A percentile compares a stretch with the other conserved stretches of the same genome.
phyloP scores from a whole-genome alignment of 2,797 vertebrate genomes.

The Peromyscus melanophrys region DNA sequence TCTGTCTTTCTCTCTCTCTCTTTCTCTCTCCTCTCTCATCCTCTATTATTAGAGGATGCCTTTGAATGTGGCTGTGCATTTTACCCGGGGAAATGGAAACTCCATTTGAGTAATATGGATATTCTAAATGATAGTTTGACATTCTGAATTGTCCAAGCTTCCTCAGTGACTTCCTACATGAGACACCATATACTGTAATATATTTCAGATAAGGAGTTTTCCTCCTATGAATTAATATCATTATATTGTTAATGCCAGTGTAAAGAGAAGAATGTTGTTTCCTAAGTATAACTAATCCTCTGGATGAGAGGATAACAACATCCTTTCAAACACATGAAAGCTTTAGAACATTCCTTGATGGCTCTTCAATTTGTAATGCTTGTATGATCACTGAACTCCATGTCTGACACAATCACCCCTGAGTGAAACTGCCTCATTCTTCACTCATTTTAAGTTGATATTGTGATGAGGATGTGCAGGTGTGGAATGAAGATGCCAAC shows the following conservation, averaged over 20 bases:
- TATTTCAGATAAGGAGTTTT: constrained; percentile 67
- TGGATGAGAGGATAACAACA: background rate
- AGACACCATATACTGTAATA: constrained; percentile 61
- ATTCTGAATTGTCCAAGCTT: constrained; percentile 66
- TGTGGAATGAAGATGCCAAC: background rate
- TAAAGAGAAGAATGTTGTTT: constrained; percentile 69
- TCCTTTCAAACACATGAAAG: constrained; percentile 56
- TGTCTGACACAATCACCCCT: background rate
- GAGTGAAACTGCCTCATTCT: background rate
- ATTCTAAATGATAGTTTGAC: constrained; percentile 54
- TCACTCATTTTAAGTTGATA: background rate
- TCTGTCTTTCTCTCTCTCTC: background rate
- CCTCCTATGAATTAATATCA: constrained; percentile 72
- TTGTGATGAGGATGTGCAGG: accelerated
- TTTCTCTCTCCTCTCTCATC: too few species aligned
- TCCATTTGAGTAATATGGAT: constrained; percentile 61
- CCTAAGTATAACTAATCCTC: constrained; percentile 65
- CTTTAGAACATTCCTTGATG: constrained; percentile 58
- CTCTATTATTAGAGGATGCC: background rate
- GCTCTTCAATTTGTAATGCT: background rate
- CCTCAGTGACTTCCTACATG: constrained; percentile 74
- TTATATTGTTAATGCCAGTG: constrained; percentile 79
- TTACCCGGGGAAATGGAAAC: constrained; percentile 71
- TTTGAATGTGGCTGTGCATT: background rate
- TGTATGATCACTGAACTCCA: background rate